These are phyloP conservation scores for Catocala nupta DNA, from an alignment of 2,888 invertebrate species.

Conservation along the genomic window DNA sequence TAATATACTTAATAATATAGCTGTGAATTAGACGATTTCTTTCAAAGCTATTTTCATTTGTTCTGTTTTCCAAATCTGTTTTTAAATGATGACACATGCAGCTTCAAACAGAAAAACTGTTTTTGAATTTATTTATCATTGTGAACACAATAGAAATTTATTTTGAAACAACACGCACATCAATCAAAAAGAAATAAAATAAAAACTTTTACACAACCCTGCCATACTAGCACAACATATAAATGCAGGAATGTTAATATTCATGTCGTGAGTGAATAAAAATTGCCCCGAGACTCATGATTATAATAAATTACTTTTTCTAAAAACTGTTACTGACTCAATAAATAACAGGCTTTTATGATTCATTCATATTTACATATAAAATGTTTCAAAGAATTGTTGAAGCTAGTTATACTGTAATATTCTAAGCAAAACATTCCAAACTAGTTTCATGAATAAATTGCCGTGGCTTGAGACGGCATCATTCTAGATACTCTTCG, in stretches of 20 bases:
- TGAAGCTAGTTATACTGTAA: conserved; percentile 3
- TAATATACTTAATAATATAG: too few species aligned
- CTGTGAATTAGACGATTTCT: too few species aligned
- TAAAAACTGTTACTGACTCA: neutral
- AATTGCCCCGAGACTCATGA: neutral
- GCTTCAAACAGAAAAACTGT: too few species aligned
- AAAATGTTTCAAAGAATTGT: conserved; percentile 1
- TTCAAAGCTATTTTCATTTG: too few species aligned
- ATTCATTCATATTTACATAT: conserved; percentile 6
- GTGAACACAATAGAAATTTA: too few species aligned
- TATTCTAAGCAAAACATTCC: conserved; percentile 5
- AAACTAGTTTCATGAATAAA: conserved; percentile 12
- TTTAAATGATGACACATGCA: too few species aligned
- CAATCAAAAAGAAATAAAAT: too few species aligned
- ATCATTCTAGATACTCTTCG: neutral
- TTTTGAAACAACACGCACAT: too few species aligned
- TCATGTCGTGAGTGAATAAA: neutral
- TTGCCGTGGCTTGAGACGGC: neutral
- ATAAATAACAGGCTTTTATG: neutral
- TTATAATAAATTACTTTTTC: conserved; percentile 3
- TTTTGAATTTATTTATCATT: too few species aligned
- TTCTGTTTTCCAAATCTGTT: too few species aligned
- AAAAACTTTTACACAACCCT: too few species aligned
- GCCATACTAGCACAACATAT: too few species aligned
- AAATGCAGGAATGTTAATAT: neutral